Conservation (phyloP, 2,113 vertebrate species). For the Proteles cristata region DNA sequence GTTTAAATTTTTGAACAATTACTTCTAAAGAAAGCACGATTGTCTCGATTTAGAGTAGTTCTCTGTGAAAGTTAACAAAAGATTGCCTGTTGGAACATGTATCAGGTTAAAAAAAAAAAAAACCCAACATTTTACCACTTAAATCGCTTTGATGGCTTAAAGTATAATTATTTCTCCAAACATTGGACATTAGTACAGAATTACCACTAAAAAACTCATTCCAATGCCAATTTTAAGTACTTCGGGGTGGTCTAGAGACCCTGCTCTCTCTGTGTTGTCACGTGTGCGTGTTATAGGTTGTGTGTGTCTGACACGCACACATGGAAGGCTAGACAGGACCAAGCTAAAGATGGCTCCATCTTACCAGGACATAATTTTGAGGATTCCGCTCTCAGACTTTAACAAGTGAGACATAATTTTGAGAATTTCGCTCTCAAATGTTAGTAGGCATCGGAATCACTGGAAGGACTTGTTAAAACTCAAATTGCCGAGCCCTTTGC, state of each 20-base stretch:
- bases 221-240: neutral
- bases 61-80: neutral
- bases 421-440: neutral
- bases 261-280: neutral
- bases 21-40: neutral
- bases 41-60: neutral
- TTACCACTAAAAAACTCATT: neutral
- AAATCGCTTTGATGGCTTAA: neutral
- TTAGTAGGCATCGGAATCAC: neutral
- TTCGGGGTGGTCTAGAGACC: neutral
- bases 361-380: neutral
- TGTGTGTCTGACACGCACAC: neutral
- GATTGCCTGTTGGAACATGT: neutral
- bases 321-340: neutral
- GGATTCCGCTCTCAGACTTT: neutral
- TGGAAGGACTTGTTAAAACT: neutral
- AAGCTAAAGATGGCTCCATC: neutral
- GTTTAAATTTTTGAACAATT: neutral
- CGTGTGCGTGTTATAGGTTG: neutral
- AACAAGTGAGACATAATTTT: neutral
- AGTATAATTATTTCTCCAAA: neutral
- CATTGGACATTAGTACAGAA: neutral
- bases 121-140: neutral
- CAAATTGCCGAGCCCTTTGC: neutral
- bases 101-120: neutral